A percentile compares a stretch with the other conserved stretches of the same genome.
These are phyloP conservation scores for Amblyopsis rosae DNA, from an alignment of 2,113 vertebrate species.

Conservation along the genomic window DNA sequence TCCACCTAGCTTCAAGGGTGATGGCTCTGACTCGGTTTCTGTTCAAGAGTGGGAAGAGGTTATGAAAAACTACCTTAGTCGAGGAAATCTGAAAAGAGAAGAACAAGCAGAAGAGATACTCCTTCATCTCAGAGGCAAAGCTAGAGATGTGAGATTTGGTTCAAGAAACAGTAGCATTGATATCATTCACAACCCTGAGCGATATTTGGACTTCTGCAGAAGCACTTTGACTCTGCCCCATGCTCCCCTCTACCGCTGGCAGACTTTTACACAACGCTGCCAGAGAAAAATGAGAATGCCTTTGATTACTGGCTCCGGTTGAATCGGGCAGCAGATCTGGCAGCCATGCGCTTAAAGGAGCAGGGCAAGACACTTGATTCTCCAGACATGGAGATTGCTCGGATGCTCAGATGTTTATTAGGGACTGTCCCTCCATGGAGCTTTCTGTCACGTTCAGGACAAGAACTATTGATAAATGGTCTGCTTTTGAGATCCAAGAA, in stretches of 20 bases:
- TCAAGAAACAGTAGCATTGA: conserved; percentile 25
- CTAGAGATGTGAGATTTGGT: conserved; percentile 25
- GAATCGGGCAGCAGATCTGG: conserved; percentile 17
- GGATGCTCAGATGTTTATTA: neutral
- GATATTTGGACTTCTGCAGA: conserved; percentile 24
- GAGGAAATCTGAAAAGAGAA: conserved; percentile 4
- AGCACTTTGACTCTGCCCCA: conserved; percentile 19
- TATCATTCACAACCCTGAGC: conserved; percentile 15
- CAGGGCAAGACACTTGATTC: neutral
- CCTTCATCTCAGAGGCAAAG: conserved; percentile 21
- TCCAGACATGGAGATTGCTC: neutral
- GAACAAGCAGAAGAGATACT: conserved; percentile 28
- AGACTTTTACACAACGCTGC: conserved; percentile 30
- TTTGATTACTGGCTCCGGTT: conserved; percentile 32
- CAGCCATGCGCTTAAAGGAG: conserved; percentile 14
- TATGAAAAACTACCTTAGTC: conserved; percentile 24
- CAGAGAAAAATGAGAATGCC: conserved; percentile 1
- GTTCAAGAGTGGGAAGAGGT: conserved; percentile 28
- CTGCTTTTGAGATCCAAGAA: conserved; percentile 30
- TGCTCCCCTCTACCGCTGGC: conserved; percentile 23
- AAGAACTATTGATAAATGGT: conserved; percentile 18
- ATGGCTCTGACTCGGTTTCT: conserved; percentile 13
- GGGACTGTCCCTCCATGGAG: conserved; percentile 18
- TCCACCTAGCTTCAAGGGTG: conserved; percentile 24
- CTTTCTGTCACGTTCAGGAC: conserved; percentile 14